Evolutionary conservation across 2,797 vertebrate species (phyloP).

Genomic region (Sphaeramia orbicularis): DNA sequence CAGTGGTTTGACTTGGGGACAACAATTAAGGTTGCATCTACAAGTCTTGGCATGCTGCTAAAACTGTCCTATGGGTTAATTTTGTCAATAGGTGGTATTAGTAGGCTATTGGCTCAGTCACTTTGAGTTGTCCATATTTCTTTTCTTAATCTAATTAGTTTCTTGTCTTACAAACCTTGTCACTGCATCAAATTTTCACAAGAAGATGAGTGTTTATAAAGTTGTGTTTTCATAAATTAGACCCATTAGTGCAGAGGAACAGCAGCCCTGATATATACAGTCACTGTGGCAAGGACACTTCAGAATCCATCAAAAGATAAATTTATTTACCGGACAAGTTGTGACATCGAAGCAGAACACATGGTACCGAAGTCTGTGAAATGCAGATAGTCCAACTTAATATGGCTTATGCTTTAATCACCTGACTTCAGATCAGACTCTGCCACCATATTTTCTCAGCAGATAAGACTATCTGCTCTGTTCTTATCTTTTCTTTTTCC

Average conservation of each 20-base stretch:
- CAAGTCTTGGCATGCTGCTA: constrained; percentile 10
- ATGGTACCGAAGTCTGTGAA: constrained; percentile 40
- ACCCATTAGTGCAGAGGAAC: no score
- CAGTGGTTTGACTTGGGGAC: neutral
- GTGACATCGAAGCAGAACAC: constrained; percentile 21
- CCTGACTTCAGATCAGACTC: constrained; percentile 25
- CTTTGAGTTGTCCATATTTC: no score
- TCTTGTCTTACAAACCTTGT: no score
- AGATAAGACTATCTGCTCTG: constrained; percentile 14
- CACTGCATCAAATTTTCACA: no score
- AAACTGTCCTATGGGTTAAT: neutral
- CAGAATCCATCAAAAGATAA: constrained; percentile 8
- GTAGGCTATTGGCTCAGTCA: no score
- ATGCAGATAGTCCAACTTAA: constrained; percentile 39
- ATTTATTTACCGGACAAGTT: constrained; percentile 5
- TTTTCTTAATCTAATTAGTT: no score
- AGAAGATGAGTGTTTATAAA: no score
- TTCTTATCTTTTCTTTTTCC: constrained; percentile 3
- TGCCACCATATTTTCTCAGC: constrained; percentile 22
- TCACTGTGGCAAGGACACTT: neutral
- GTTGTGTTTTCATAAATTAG: no score
- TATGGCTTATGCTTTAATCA: constrained; percentile 12
- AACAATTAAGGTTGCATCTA: neutral
- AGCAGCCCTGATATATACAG: no score
- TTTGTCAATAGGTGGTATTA: neutral